phyloP scores from a whole-genome alignment of 2,113 vertebrate species.

The Platysternon megacephalum region DNA sequence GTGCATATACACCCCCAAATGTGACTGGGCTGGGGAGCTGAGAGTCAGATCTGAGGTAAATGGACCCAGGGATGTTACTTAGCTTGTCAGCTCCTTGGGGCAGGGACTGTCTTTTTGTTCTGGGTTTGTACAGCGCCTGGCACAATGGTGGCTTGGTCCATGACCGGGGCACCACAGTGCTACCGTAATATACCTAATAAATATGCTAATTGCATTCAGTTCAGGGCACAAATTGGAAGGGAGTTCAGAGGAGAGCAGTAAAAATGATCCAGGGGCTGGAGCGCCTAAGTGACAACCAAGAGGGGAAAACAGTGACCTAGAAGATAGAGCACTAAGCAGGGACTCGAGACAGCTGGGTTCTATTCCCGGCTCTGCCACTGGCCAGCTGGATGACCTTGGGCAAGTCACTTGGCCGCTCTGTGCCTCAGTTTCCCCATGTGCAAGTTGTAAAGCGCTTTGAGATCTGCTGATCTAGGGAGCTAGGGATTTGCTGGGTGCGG shows the following conservation, averaged over 20 bases:
- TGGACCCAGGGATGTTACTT: no score
- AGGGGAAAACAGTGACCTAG: background rate
- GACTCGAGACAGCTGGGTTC: background rate
- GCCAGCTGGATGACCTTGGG: background rate
- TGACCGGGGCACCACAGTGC: no score
- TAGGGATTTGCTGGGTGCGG: background rate
- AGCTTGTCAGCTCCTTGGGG: no score
- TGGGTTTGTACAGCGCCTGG: no score
- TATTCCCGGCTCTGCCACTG: background rate
- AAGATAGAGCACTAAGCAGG: background rate
- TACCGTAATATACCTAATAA: background rate
- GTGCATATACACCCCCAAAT: no score
- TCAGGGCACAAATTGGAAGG: background rate
- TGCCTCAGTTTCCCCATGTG: background rate
- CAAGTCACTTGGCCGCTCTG: background rate
- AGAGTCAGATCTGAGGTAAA: no score
- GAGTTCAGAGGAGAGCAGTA: background rate
- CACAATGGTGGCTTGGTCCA: no score
- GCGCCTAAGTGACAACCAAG: background rate
- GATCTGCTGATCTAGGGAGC: background rate
- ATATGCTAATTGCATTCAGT: background rate
- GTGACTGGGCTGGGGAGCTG: background rate
- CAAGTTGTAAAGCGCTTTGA: background rate
- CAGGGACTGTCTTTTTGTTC: no score
- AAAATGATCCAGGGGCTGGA: background rate